Conservation (phyloP, 2,888 invertebrate genomes). For the Scrobipalpa atriplicella region DNA sequence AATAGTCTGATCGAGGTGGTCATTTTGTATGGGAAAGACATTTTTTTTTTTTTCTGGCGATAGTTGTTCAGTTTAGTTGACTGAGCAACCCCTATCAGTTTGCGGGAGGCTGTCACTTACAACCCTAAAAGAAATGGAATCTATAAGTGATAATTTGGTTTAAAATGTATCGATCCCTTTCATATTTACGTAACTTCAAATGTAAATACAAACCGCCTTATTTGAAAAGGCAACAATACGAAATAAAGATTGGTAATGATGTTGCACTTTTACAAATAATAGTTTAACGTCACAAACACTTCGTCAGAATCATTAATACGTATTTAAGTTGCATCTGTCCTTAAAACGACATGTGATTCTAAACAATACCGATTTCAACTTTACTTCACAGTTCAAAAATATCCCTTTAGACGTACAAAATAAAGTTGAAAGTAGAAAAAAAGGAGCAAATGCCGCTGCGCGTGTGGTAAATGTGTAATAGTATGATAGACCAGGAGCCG, state of each 20-base stretch:
- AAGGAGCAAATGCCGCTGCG: not conserved
- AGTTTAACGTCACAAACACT: conserved; percentile 53
- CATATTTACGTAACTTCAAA: not conserved
- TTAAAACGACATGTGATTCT: conserved; percentile 50
- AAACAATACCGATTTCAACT: conserved; percentile 45
- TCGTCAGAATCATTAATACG: conserved; percentile 62
- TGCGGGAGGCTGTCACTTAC: too few species aligned
- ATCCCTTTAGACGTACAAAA: not conserved
- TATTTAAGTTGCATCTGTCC: conserved; percentile 68
- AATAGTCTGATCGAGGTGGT: too few species aligned
- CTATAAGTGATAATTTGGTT: not conserved
- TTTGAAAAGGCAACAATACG: conserved; percentile 21
- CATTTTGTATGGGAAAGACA: too few species aligned
- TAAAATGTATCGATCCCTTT: not conserved
- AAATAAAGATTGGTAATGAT: conserved; percentile 37
- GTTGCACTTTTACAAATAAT: conserved; percentile 39
- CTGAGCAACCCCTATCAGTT: too few species aligned
- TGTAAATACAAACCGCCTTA: conserved; percentile 22
- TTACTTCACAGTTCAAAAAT: conserved; percentile 31
- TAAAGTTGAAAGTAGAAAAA: conserved; percentile 4
- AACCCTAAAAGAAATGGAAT: not conserved
- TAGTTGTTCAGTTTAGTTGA: too few species aligned
- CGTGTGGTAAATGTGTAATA: conserved; percentile 21
- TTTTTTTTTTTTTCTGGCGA: too few species aligned
- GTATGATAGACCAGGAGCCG: conserved; percentile 47